A percentile compares a stretch with the other conserved stretches of the same genome.
Conservation (phyloP, 2,797 vertebrate species). For the Toxotes lorentzi region DNA sequence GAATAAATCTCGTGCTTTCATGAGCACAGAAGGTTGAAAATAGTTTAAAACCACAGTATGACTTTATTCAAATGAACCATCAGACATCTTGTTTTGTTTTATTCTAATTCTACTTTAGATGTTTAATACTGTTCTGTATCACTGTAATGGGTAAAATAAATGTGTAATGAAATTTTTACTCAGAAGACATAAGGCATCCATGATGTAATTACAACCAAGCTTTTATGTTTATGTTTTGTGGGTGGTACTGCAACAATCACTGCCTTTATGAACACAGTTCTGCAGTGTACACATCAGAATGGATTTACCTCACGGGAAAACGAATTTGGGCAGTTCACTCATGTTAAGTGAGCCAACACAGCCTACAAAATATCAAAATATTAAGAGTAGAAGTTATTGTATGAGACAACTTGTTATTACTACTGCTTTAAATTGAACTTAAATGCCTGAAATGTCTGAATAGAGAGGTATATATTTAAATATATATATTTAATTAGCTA, state of each 20-base stretch:
- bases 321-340: neutral
- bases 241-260: slow-evolving; percentile 9
- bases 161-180: neutral
- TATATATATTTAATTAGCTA: too few relatives aligned
- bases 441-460: neutral
- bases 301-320: neutral
- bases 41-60: neutral
- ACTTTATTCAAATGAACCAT: neutral
- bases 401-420: too few relatives aligned
- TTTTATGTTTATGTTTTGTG: slow-evolving; percentile 9
- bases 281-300: neutral
- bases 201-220: slow-evolving; percentile 7
- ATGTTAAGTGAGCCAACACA: neutral
- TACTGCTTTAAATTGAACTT: neutral
- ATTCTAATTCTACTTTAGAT: neutral
- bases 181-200: neutral
- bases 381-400: neutral
- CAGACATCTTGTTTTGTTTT: neutral
- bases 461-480: neutral
- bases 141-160: neutral
- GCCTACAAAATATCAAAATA: neutral
- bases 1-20: neutral
- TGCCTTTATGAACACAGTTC: slow-evolving; percentile 11
- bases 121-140: neutral
- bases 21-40: neutral